Evolutionary conservation across 2,113 vertebrate genomes (phyloP), one percentile per base, ranked within the genome.

Genomic region (Deroptyus accipitrinus): DNA sequence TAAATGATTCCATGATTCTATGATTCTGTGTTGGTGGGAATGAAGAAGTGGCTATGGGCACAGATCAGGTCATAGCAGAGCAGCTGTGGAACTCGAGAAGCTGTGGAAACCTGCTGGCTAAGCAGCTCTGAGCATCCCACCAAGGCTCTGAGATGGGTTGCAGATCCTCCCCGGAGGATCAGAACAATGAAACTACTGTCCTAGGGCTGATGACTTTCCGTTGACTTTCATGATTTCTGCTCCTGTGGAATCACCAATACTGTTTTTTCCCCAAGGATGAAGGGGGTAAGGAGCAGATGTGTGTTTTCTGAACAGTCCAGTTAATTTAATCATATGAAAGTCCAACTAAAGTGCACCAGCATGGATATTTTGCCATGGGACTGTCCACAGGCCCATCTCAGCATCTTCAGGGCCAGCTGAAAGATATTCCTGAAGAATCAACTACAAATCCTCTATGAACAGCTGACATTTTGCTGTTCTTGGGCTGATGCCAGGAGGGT

Each of bases 371-470:
- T 74, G 7, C 5, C 5, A 10, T 62, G 39, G 35, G 51, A n/a
- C 41, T 79, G 33, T 51, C 42, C 57, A 8, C 41, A 66, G 59
- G 23, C 25, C 23, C 55, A 39, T 35, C 64, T 86, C 77, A 74
- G 83, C 61, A 57, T n/a, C 51, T 75, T 66, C 64, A 70, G 54
- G 72, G 54, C 18, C 49, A 63, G 24, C 13, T 84, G 77, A 41
- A 66, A 62, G 46, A 46, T 37, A 20, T 37, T 88, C 44, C 64
- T 63, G 14, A 28, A 1, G 0, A 52, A 70, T 17, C 0, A 0
- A 35, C 23, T 8, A 9, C 51, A 86, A 17, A 11, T 22, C 42
- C 28, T 52, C 27, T 19, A 11, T 11, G 37, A 37, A 64, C 66
- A 46, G 39, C 61, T 72, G 83, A 51, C 0, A 0, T 78, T 78